Evolutionary conservation across 1,140 invertebrate species (phyloP).

Genomic region (Holotrichia oblita): DNA sequence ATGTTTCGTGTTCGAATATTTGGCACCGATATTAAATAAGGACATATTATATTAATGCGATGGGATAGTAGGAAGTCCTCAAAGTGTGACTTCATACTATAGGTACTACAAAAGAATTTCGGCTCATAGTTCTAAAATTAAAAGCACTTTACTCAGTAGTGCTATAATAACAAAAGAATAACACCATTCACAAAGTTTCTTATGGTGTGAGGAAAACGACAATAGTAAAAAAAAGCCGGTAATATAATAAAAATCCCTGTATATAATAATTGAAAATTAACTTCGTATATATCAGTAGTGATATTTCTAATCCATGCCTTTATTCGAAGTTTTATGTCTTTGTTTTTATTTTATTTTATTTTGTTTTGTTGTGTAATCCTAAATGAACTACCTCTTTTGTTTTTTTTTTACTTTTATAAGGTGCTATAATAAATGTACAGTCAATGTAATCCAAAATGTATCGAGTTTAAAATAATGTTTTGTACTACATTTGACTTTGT

Average conservation of each 20-base stretch:
- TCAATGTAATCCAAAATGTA: too few relatives aligned
- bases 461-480: too few relatives aligned
- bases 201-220: background rate
- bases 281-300: background rate
- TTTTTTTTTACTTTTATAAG: background rate
- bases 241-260: background rate
- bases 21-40: too few relatives aligned
- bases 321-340: background rate
- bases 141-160: too few relatives aligned
- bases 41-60: too few relatives aligned
- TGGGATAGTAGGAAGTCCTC: too few relatives aligned
- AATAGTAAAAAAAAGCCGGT: background rate
- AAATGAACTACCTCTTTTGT: background rate
- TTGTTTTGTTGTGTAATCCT: background rate
- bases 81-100: too few relatives aligned
- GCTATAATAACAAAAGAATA: too few relatives aligned
- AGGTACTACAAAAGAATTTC: too few relatives aligned
- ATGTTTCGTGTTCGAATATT: too few relatives aligned
- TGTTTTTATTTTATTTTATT: background rate
- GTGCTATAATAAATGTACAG: background rate
- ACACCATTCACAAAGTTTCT: too few relatives aligned
- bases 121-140: too few relatives aligned
- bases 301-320: background rate
- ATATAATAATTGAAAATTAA: background rate
- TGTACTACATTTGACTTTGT: background rate